Evolutionary conservation across 2,797 vertebrate genomes (phyloP), one percentile per base, ranked within the genome.

Genomic region (Liparis tanakae): DNA sequence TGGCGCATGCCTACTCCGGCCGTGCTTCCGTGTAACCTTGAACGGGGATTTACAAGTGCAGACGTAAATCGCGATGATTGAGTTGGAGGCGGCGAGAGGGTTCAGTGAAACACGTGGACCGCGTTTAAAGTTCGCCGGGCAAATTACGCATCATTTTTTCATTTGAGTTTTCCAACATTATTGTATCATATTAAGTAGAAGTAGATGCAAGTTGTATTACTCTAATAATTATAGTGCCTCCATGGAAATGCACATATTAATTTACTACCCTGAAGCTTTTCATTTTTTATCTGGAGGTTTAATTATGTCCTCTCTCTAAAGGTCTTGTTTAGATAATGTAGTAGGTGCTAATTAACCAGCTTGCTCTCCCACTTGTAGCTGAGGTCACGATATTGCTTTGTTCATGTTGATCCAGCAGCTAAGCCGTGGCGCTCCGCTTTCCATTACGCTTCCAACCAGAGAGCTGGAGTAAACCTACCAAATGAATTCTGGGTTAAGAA

Each of bases 401-500:
- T 90, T 90, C 66, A 43, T 43, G 72, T 79, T 84, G 86, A 90
- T 85, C 83, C 84, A 62, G 44, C 82, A 76, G 80, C 86, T 88
- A 82, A 91, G 83, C 85, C 81, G 56, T 56, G 78, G 79, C 85
- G 80, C 81, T 74, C 79, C 78, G 86, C 87, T 71, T 88, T 86
- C 85, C 54, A 84, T 81, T 88, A 86, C 76, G 75, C 73, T 81
- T 85, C 83, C 86, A 93, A 80, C 69, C 80, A 50, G 63, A 68
- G 82, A 82, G 81, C 80, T 84, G 85, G 86, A 84, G 85, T 88
- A 90, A 92, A 91, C 87, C 87, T 82, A 81, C 81, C 78, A 89
- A 89, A 90, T 87, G 87, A 90, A 91, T 92, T 82, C 82, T 77
- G 72, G 90, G 88, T 86, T 83, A 79, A 88, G 88, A 88, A 91